phyloP scores from a whole-genome alignment of 1,140 invertebrate genomes.

The Sitobion miscanthi region DNA sequence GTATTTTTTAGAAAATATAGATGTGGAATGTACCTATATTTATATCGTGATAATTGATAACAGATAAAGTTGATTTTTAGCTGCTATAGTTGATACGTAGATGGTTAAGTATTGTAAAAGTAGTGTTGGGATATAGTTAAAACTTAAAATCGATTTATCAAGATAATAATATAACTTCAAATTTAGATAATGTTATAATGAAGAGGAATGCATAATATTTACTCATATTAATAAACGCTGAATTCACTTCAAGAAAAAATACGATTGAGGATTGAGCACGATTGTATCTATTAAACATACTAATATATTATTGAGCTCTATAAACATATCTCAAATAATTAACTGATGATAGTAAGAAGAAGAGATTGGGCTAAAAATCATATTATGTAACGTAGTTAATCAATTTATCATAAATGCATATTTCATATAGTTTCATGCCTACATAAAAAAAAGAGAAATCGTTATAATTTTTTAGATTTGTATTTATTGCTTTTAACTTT shows the following conservation, averaged over 20 bases:
- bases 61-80: background rate
- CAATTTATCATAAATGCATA: background rate
- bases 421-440: background rate
- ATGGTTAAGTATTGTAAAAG: no score
- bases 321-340: background rate
- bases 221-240: background rate
- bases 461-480: background rate
- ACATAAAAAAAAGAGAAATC: background rate
- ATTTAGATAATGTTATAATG: background rate
- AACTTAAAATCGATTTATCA: background rate
- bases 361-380: background rate
- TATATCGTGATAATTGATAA: background rate
- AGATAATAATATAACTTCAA: background rate
- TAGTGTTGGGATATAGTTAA: background rate
- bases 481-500: no score
- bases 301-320: background rate
- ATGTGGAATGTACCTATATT: background rate
- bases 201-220: background rate
- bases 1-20: background rate
- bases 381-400: background rate
- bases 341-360: background rate
- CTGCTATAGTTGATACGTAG: background rate
- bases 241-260: background rate
- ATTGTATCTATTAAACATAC: background rate
- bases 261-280: background rate